Conservation (phyloP, 2,797 vertebrate genomes). For the Tokudaia tokunoshimensis region DNA sequence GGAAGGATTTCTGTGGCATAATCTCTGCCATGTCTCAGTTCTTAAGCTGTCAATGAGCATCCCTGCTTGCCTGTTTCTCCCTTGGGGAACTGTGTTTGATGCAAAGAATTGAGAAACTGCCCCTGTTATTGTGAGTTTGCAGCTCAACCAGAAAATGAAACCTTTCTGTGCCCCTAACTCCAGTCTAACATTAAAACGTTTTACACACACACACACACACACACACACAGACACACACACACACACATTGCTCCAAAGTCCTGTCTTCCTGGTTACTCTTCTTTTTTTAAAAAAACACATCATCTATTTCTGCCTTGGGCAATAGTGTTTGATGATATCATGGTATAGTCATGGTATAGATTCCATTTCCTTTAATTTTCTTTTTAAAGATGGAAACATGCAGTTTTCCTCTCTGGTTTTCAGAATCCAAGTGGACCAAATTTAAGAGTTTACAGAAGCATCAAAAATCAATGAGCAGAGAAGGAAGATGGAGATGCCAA, state of each 20-base stretch:
- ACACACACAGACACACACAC: slow-evolving; percentile 7
- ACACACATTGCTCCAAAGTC: slow-evolving; percentile 19
- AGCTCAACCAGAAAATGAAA: background rate
- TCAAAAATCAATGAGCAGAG: slow-evolving; percentile 57
- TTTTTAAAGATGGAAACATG: background rate
- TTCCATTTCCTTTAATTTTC: slow-evolving; percentile 33
- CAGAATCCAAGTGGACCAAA: slow-evolving; percentile 49
- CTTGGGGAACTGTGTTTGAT: background rate
- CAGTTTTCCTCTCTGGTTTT: background rate
- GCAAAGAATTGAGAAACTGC: background rate
- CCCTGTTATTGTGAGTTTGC: background rate
- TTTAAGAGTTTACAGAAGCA: slow-evolving; percentile 58
- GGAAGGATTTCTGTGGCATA: background rate
- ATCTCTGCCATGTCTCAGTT: background rate
- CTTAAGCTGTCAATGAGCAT: background rate
- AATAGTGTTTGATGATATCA: slow-evolving; percentile 54
- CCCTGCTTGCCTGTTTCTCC: background rate
- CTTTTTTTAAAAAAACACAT: background rate
- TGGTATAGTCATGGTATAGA: background rate
- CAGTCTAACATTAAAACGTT: slow-evolving; percentile 51
- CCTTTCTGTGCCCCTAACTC: slow-evolving; percentile 1
- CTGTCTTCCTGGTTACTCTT: background rate
- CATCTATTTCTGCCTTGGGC: slow-evolving; percentile 42
- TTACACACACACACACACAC: background rate
- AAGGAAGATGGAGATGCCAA: slow-evolving; percentile 22